Base-by-base conservation (phyloP, 2,797 vertebrate genomes). In the Bryconaethiops microstoma region DNA sequence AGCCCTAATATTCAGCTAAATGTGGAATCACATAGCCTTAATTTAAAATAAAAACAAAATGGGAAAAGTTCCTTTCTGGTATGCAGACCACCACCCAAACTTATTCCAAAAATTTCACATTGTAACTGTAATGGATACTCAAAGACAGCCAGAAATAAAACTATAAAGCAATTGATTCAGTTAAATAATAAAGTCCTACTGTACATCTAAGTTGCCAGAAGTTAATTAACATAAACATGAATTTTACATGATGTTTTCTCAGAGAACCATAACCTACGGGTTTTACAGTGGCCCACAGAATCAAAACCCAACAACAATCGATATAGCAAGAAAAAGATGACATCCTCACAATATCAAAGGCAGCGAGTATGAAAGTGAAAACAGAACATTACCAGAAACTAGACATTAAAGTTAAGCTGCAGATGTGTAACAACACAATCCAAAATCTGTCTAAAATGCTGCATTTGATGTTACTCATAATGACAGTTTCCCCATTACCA, bases 121-220 rank as follows among this genome's bases (percentile, higher is more conserved):
- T 29, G 25, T 16, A 54, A 35, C 25, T 52, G 48, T 29, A 14
- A 16, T 19, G 17, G 19, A 40, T 67, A 67, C 39, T n/a, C 64
- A 67, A 45, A 67, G 35, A 19, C 8, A 45, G 16, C 63, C 17
- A 39, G 29, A 35, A 10, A 5, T 39, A 2, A 42, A 45, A 42
- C 62, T 70, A 55, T 14, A 73, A 54, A 73, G 70, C 70, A 73
- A 23, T 4, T 52, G 16, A 54, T 52, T 52, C 23, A 8, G 48
- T 50, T 45, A 23, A 71, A 5, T 8, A 35, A 35, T 54, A 7
- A 23, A 71, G 6, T 23, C 14, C 14, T 13, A 50, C 67, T 25
- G 67, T 13, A 70, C 16, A 45, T 35, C 19, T 17, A 7, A 39
- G 29, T 25, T 72, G 23, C 52, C 16, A 39, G 69, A 55, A 55